Evolutionary conservation across 2,888 invertebrate species (phyloP), one percentile per base, ranked within the genome.

Genomic region (Macaria liturata): DNA sequence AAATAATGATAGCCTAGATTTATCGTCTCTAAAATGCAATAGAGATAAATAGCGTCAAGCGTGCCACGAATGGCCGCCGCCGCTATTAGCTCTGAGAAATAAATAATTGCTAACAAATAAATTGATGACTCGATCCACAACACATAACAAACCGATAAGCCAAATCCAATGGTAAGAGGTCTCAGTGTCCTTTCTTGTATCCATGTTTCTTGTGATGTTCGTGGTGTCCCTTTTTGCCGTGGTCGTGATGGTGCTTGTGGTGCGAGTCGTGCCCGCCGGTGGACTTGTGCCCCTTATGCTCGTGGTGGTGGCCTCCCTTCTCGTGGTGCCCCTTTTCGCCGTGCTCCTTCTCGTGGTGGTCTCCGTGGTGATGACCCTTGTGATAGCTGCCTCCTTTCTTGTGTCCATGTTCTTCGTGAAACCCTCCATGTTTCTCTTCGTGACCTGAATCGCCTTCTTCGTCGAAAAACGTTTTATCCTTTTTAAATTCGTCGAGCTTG

Each of bases 391-490:
- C 95, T 58, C 97, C 97, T 86, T 97, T 95, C 85, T 96, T 95
- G 85, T 96, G 95, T 32, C 95, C 95, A 70, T 96, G 95, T 75
- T 95, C 95, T 78, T 97, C 95, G 76, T 96, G 95, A 81, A 94
- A 95, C 40, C 94, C 95, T 62, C 96, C 97, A 75, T 97, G 96
- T 75, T 96, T 96, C 77, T 96, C 95, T 80, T 96, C 96, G 70
- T 95, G 95, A 0, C 95, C 96, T 46, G 95, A 94, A 73, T 96
- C 96, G 69, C 97, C 96, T 72, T 96, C 95, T 84, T 97, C 97
- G 70, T 97, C 97, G 82, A 95, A 96, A 94, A 96, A 97, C 76
- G 96, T 95, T 77, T 97, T 97, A 74, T 97, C 95, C 82, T 97
- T 97, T 80, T 96, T 96, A 85, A 94, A 96, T 84, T 97, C 97